Percentiles rank a stretch among this genome's conserved stretches.
Conservation (phyloP, 2,888 invertebrate genomes). For the Carabus problematicus region DNA sequence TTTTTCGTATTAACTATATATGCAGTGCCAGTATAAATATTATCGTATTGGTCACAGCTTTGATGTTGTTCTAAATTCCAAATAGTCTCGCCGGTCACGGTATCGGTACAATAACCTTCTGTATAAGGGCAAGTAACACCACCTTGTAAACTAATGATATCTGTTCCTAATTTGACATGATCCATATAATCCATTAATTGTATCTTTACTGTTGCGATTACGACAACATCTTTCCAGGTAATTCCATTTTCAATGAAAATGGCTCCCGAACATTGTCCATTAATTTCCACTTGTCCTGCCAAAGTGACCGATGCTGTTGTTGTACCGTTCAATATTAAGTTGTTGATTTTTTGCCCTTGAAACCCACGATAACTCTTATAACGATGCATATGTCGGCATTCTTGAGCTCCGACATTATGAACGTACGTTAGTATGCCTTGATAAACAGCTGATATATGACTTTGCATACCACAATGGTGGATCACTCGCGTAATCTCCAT, state of each 20-base stretch:
- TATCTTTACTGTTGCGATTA: conserved; percentile 33
- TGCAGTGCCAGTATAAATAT: conserved; percentile 35
- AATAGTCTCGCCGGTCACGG: conserved; percentile 20
- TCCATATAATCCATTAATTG: neutral
- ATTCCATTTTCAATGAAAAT: conserved; percentile 25
- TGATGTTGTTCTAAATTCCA: conserved; percentile 17
- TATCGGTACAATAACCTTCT: conserved; percentile 25
- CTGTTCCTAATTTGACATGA: neutral
- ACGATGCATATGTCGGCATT: conserved; percentile 39
- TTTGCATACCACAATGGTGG: conserved; percentile 42
- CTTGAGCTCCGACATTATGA: conserved; percentile 36
- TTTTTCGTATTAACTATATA: no score
- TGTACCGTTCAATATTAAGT: conserved; percentile 27
- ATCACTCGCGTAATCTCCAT: conserved; percentile 38
- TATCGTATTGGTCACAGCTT: conserved; percentile 19
- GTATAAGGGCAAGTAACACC: conserved; percentile 21
- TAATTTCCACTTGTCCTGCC: conserved; percentile 21
- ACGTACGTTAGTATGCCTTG: conserved; percentile 43
- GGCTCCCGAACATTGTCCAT: conserved; percentile 34
- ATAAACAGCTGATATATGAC: conserved; percentile 39
- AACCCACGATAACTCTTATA: conserved; percentile 6
- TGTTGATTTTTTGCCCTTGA: conserved; percentile 21
- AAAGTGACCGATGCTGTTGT: conserved; percentile 36
- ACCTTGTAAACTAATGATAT: conserved; percentile 25
- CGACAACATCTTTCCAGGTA: conserved; percentile 41